These are phyloP conservation scores for Hippoglossus stenolepis DNA, from an alignment of 2,113 vertebrate species.

Conservation along the genomic window DNA sequence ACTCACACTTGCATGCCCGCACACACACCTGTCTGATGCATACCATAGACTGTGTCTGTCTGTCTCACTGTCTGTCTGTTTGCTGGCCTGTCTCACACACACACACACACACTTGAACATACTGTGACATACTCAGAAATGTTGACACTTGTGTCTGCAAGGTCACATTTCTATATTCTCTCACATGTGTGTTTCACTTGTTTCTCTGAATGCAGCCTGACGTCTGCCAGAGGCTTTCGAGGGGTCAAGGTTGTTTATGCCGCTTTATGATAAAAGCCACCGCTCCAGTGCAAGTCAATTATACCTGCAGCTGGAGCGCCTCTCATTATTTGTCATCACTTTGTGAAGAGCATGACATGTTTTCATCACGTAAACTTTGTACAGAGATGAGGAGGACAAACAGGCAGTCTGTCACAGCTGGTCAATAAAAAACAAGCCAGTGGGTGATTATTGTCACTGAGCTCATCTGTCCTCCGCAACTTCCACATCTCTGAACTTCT, in stretches of 20 bases:
- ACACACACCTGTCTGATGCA: constrained; percentile 60
- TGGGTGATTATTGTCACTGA: not conserved
- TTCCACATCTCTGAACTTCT: constrained; percentile 37
- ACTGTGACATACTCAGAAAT: constrained; percentile 67
- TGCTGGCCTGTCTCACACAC: constrained; percentile 58
- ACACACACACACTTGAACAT: constrained; percentile 64
- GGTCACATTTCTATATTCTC: constrained; percentile 64
- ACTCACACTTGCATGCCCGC: constrained; percentile 34
- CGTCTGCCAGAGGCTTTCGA: not conserved
- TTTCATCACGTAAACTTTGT: not conserved
- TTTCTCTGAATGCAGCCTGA: constrained; percentile 30
- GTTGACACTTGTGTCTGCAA: constrained; percentile 65
- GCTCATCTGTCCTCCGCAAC: not conserved
- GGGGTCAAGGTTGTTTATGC: not conserved
- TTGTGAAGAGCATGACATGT: not conserved
- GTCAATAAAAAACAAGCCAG: constrained; percentile 20
- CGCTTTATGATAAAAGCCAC: not conserved
- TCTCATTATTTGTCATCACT: not conserved
- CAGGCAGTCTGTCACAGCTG: not conserved
- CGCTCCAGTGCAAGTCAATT: not conserved
- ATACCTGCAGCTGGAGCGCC: not conserved
- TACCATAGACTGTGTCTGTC: constrained; percentile 53
- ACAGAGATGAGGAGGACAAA: not conserved
- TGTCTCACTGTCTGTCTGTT: constrained; percentile 14
- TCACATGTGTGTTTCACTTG: constrained; percentile 36